Evolutionary conservation across 1,140 invertebrate genomes (phyloP).

Genomic region (Heterodera carotae): DNA sequence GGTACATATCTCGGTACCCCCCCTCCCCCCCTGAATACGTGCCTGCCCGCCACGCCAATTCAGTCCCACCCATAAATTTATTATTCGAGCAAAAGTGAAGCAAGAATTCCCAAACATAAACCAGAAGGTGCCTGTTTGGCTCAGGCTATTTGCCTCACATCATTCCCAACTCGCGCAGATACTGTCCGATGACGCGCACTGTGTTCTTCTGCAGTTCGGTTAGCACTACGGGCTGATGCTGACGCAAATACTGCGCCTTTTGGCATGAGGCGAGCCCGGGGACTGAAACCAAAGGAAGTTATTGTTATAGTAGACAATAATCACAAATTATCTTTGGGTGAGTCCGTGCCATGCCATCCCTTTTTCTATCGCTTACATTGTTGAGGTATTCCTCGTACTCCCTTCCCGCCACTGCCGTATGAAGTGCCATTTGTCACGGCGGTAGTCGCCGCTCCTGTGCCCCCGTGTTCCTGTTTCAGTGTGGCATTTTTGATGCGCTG

Average conservation of each 20-base stretch:
- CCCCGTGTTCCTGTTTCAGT: slow-evolving; percentile 19
- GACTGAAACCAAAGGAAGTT: not conserved
- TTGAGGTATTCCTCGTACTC: not conserved
- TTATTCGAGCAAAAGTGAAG: too few species aligned
- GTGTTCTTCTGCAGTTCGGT: slow-evolving; percentile 50
- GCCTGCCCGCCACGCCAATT: too few species aligned
- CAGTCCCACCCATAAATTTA: too few species aligned
- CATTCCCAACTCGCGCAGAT: slow-evolving; percentile 46
- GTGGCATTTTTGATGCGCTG: slow-evolving; percentile 45
- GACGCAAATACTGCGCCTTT: not conserved
- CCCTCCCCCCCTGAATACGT: too few species aligned
- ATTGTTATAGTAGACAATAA: too few species aligned
- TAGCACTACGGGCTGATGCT: slow-evolving; percentile 25
- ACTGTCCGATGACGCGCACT: slow-evolving; percentile 53
- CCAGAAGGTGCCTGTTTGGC: too few species aligned
- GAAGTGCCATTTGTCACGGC: slow-evolving; percentile 14
- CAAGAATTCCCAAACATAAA: too few species aligned
- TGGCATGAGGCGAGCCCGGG: not conserved
- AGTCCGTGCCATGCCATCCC: too few species aligned
- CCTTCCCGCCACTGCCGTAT: slow-evolving; percentile 9
- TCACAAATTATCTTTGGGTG: too few species aligned
- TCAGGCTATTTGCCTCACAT: too few species aligned
- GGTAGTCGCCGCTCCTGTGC: not conserved
- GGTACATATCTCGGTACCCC: too few species aligned
- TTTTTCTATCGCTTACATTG: too few species aligned